Percentiles rank a stretch among this genome's conserved stretches.
phyloP scores from a whole-genome alignment of 1,140 invertebrate genomes.

The Kradibia gibbosae region DNA sequence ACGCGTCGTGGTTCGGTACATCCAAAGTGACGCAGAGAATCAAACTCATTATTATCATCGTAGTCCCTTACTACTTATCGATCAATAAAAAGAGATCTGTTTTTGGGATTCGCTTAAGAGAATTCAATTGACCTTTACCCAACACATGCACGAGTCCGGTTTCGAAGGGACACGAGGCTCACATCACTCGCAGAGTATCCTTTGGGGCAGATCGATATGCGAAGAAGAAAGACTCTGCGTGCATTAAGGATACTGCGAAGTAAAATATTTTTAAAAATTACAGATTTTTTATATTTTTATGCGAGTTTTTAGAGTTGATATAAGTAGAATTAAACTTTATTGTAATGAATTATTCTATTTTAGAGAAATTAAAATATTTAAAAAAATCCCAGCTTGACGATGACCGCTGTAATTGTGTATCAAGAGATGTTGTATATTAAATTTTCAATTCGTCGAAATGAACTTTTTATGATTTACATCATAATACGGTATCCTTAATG shows the following conservation, averaged over 20 bases:
- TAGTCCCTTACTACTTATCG: conserved; percentile 68
- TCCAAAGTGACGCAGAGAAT: conserved; percentile 59
- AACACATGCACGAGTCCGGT: conserved; percentile 24
- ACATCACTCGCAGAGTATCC: conserved; percentile 52
- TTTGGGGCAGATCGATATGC: conserved; percentile 51
- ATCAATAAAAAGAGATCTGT: conserved; percentile 69
- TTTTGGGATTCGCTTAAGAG: conserved; percentile 61
- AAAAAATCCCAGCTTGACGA: conserved; percentile 49
- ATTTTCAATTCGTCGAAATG: conserved; percentile 51
- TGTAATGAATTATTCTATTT: conserved; percentile 54
- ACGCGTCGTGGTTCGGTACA: conserved; percentile 65
- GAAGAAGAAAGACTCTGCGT: conserved; percentile 49
- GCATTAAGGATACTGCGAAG: conserved; percentile 52
- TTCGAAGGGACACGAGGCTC: conserved; percentile 46
- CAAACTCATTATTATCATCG: conserved; percentile 67
- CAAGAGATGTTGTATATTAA: conserved; percentile 51
- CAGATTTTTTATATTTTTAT: conserved; percentile 55
- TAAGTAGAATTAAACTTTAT: conserved; percentile 53
- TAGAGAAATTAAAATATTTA: conserved; percentile 50
- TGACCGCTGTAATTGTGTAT: conserved; percentile 49
- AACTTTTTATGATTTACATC: conserved; percentile 50
- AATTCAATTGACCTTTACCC: conserved; percentile 48
- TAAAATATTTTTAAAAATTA: conserved; percentile 53
- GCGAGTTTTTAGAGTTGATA: conserved; percentile 53
- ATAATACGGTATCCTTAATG: conserved; percentile 52